phyloP scores from a whole-genome alignment of 2,888 invertebrate species.

The Malthinus seriepunctatus region DNA sequence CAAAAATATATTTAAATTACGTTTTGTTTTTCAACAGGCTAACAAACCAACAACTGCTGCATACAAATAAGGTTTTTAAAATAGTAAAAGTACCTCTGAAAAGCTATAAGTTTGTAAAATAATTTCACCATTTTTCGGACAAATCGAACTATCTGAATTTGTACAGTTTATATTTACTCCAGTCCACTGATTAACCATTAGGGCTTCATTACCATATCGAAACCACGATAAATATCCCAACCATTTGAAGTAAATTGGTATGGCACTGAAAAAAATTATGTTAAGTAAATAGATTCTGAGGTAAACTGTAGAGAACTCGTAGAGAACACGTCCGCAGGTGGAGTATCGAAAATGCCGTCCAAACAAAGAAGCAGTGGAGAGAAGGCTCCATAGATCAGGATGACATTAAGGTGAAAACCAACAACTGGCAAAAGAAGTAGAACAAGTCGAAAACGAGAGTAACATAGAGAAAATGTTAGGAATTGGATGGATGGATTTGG shows the following conservation, averaged over 20 bases:
- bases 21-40: constrained; percentile 58
- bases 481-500: too few relatives aligned
- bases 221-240: constrained; percentile 91
- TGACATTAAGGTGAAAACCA: too few relatives aligned
- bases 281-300: neutral
- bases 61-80: constrained; percentile 69
- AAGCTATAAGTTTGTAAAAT: constrained; percentile 81
- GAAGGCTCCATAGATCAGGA: too few relatives aligned
- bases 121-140: constrained; percentile 67
- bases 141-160: constrained; percentile 37
- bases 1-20: constrained; percentile 52
- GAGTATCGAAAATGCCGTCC: too few relatives aligned
- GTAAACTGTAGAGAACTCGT: constrained; percentile 31
- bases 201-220: constrained; percentile 86
- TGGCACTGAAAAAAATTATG: constrained; percentile 62
- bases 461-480: too few relatives aligned
- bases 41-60: too few relatives aligned
- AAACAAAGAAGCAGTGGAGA: too few relatives aligned
- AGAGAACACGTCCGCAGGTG: too few relatives aligned
- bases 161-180: constrained; percentile 76
- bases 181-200: constrained; percentile 87
- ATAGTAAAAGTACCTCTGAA: constrained; percentile 61
- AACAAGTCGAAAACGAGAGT: too few relatives aligned
- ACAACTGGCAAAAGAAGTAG: too few relatives aligned
- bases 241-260: constrained; percentile 84